Base-by-base conservation (phyloP, 2,888 invertebrate genomes). In the Drosophila antonietae region DNA sequence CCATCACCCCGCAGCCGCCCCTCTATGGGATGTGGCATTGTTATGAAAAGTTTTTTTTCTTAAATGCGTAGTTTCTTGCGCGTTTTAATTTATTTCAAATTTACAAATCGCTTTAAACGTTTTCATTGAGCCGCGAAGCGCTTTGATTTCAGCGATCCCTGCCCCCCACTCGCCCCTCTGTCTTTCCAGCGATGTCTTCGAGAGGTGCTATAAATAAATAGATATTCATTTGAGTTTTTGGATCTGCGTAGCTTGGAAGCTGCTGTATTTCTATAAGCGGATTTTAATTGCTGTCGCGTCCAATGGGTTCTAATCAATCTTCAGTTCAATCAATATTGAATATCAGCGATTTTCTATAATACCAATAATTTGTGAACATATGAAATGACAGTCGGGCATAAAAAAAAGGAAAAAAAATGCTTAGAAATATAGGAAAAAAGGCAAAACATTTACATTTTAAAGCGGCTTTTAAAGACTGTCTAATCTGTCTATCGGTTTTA, bases 51-150 rank as follows among this genome's bases (percentile, higher is more conserved):
- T 23, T 41, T 79, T 47, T 37, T 41, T 47, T 41, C 46, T 79
- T 28, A 79, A 86, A 75, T 87, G 84, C 83, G 83, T 83, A 83
- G 83, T 86, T 84, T 87, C 81, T 69, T 68, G 68, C 82, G 74
- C 75, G 63, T 68, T 83, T 81, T 77, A 73, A 86, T 87, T 81
- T 75, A 73, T 86, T 83, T 76, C 60, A 70, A 75, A 83, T 73
- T 71, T 76, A 51, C 56, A 75, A 87, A 82, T 72, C 69, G 75
- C 52, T 59, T 82, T 78, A 80, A 84, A 87, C 76, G 85, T 80
- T 87, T 85, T 84, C 85, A 84, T 84, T 84, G 61, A 87, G 80
- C 80, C 78, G 67, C 73, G 43, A 61, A 75, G 64, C 83, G 85
- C 88, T 87, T 84, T 84, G 88, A 87, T 87, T 87, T 80, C 53